Evolutionary conservation across 2,888 invertebrate genomes (phyloP), one percentile per base, ranked within the genome.

Genomic region (Stomorhina lunata): DNA sequence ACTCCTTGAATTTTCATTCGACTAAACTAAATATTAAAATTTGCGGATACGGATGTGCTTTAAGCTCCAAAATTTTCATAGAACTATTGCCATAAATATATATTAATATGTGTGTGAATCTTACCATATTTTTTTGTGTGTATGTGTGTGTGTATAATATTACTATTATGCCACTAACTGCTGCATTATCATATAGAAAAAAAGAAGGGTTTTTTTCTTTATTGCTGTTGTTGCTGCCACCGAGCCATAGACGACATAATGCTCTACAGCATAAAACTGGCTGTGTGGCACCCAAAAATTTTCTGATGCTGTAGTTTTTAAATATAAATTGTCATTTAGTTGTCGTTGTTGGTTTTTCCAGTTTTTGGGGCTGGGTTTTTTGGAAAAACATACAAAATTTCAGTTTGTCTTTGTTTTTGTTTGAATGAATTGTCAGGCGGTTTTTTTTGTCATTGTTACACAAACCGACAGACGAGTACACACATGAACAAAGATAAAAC

Each of bases 11-110:
- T 2, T 48, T 48, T 1, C 10, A 22, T 10, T 3, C 7, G 22
- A 22, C 27, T 2, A 68, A 2, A 37, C 25, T 10, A 68, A 12
- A 40, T 2, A 27, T 1, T 27, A 65, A 48, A 81, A 68, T 63
- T 69, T 69, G 50, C 57, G 69, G 68, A 69, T 57, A 45, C 78
- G 75, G 78, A 79, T 79, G 75, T 43, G 57, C 12, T 57, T 69
- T 59, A 65, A 72, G 66, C 50, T 69, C 53, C 20, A 48, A 71
- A 61, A 45, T 45, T n/a, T 53, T 79, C n/a, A n/a, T 50, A 59
- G 45, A 48, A 12, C 6, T 53, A 12, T 32, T 63, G 9, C 43
- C 34, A 45, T 29, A 55, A 29, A 53, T 22, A 3, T 63, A 5
- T 66, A 22, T 66, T 2, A 32, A 17, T 57, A 5, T 55, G 22